A percentile compares a stretch with the other conserved stretches of the same genome.
Evolutionary conservation across 1,140 invertebrate species (phyloP).

Genomic region (Drosophila parvula): DNA sequence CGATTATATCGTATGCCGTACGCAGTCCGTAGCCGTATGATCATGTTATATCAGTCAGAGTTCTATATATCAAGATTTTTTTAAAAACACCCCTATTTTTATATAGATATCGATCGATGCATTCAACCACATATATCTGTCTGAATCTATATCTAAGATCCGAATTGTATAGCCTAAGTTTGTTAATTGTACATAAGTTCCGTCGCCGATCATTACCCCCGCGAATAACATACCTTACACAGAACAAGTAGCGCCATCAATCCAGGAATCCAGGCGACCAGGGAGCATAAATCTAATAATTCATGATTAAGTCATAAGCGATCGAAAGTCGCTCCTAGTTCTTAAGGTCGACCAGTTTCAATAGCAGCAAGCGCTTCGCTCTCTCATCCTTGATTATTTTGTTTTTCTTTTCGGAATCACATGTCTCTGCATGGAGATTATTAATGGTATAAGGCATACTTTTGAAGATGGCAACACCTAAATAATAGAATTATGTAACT

Average conservation of each 20-base stretch:
- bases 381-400: conserved; percentile 10
- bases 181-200: conserved; percentile 66
- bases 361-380: conserved; percentile 13
- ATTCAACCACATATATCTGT: conserved; percentile 27
- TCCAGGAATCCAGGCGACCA: conserved; percentile 24
- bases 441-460: conserved; percentile 36
- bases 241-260: conserved; percentile 14
- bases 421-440: conserved; percentile 22
- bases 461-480: conserved; percentile 51
- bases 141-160: conserved; percentile 20
- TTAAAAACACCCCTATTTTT: conserved; percentile 57
- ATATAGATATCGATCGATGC: conserved; percentile 18
- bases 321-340: conserved; percentile 20
- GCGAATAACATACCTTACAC: conserved; percentile 30
- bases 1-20: conserved; percentile 47
- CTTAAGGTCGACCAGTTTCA: conserved; percentile 8
- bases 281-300: conserved; percentile 41
- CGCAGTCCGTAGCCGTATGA: conserved; percentile 47
- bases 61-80: conserved; percentile 70
- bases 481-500: conserved; percentile 57
- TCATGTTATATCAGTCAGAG: conserved; percentile 78
- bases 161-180: conserved; percentile 38
- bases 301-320: conserved; percentile 36
- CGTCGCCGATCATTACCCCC: conserved; percentile 19
- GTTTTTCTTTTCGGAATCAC: conserved; percentile 14